Evolutionary conservation across 2,113 vertebrate genomes (phyloP).

Genomic region (Silurus meridionalis): DNA sequence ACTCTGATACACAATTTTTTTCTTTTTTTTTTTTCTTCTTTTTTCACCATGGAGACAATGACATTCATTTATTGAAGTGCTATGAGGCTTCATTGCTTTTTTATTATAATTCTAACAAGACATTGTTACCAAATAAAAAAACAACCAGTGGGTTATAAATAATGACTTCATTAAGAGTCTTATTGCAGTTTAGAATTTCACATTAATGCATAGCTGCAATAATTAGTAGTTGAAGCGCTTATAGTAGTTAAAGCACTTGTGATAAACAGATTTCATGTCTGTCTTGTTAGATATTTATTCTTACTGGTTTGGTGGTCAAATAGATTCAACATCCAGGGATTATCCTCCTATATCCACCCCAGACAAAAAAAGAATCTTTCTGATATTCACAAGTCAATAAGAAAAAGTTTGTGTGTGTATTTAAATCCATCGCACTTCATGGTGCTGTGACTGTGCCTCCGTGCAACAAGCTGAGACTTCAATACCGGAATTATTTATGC

Average conservation of each 20-base stretch:
- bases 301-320: not conserved
- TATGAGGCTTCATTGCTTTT: not conserved
- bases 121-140: not conserved
- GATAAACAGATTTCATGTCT: not conserved
- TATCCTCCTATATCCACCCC: not conserved
- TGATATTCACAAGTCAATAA: not conserved
- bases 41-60: not conserved
- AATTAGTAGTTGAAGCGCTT: not conserved
- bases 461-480: not conserved
- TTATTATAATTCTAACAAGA: constrained; percentile 5
- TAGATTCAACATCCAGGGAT: not conserved
- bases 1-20: not conserved
- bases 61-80: not conserved
- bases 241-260: not conserved
- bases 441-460: not conserved
- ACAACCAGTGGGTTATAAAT: not conserved
- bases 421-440: not conserved
- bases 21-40: not conserved
- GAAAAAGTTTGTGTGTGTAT: not conserved
- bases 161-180: not conserved
- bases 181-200: not conserved
- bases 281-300: not conserved
- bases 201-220: not conserved
- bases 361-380: not conserved
- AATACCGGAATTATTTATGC: not conserved